Conservation (phyloP, 2,797 vertebrate genomes). For the Petrocephalus sullivani region DNA sequence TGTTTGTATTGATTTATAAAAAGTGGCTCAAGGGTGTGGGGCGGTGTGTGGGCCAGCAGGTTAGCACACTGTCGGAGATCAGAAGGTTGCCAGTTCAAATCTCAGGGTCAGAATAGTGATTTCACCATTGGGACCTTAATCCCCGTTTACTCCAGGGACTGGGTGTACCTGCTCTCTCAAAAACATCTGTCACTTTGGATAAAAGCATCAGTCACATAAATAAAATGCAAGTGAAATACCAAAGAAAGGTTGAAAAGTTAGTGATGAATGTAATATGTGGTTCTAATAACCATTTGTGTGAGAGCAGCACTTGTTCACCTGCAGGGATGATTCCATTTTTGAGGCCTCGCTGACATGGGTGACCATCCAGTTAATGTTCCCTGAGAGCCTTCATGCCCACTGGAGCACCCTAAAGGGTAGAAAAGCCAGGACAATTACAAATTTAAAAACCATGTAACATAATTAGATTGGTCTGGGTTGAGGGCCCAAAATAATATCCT, state of each 20-base stretch:
- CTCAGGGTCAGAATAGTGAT: background rate
- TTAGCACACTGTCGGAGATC: background rate
- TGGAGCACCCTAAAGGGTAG: background rate
- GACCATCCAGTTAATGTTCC: background rate
- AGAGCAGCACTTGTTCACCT: background rate
- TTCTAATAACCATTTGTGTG: background rate
- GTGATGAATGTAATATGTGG: background rate
- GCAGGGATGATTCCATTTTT: background rate
- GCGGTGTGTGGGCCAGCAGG: background rate
- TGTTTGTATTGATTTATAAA: constrained; percentile 43
- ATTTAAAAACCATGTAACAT: background rate
- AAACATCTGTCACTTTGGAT: background rate
- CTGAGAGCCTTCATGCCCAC: background rate
- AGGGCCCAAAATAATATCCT: background rate
- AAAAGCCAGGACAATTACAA: background rate
- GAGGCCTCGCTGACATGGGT: background rate
- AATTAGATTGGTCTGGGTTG: background rate
- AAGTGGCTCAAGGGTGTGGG: constrained; percentile 35
- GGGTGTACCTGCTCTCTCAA: background rate
- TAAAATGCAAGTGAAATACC: background rate
- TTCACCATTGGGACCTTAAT: background rate
- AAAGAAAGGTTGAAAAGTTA: background rate
- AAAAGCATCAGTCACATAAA: background rate
- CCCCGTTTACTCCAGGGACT: background rate
- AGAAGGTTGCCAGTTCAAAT: background rate